These are phyloP conservation scores for Heterotis niloticus DNA, from an alignment of 2,113 vertebrate species.

Conservation along the genomic window DNA sequence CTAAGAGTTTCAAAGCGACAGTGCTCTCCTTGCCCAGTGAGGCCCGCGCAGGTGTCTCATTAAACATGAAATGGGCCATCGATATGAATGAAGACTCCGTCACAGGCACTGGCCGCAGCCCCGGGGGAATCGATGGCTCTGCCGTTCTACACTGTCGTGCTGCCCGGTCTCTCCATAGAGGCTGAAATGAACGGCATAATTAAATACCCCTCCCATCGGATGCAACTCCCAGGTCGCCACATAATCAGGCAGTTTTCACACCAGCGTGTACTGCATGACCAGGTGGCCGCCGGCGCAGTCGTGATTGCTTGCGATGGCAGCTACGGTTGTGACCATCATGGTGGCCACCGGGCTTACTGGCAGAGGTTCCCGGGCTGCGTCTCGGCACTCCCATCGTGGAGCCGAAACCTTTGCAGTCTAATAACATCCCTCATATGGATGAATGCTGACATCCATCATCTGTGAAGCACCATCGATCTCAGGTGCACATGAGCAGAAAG, in stretches of 20 bases:
- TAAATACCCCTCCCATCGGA: slow-evolving; percentile 59
- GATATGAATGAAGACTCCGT: slow-evolving; percentile 44
- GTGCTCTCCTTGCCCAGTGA: slow-evolving; percentile 49
- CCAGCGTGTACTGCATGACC: neutral
- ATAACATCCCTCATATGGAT: slow-evolving; percentile 48
- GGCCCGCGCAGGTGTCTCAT: slow-evolving; percentile 62
- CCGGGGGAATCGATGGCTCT: slow-evolving; percentile 53
- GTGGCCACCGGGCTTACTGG: too few relatives aligned
- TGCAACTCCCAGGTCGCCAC: slow-evolving; percentile 40
- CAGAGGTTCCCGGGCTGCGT: too few relatives aligned
- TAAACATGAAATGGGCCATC: slow-evolving; percentile 62
- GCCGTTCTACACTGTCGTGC: slow-evolving; percentile 40
- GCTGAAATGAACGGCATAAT: slow-evolving; percentile 48
- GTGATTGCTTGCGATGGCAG: slow-evolving; percentile 30
- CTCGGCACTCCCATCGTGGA: neutral
- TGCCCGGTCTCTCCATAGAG: slow-evolving; percentile 20
- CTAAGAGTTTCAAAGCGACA: slow-evolving; percentile 44
- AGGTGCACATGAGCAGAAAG: slow-evolving; percentile 40
- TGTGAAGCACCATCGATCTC: slow-evolving; percentile 53
- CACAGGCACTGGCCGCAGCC: slow-evolving; percentile 44
- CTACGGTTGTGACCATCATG: neutral
- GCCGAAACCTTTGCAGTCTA: slow-evolving; percentile 48
- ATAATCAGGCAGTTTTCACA: neutral
- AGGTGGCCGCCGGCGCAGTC: slow-evolving; percentile 15
- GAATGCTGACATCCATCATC: slow-evolving; percentile 51